phyloP scores from a whole-genome alignment of 2,113 vertebrate species.

The Delphinus delphis region DNA sequence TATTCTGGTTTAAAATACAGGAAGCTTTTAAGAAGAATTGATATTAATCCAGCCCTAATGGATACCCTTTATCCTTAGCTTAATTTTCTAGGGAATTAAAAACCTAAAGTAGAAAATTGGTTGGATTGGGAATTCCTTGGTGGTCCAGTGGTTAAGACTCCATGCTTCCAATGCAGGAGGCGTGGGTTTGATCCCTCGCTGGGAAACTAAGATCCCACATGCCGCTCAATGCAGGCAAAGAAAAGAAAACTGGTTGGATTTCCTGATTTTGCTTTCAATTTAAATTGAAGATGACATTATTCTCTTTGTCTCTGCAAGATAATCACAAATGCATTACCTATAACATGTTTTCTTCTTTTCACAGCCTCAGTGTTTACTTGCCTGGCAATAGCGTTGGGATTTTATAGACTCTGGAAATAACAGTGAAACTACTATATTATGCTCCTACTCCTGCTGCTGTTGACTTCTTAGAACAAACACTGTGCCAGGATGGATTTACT shows the following conservation, averaged over 20 bases:
- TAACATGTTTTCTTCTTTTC: conserved; percentile 21
- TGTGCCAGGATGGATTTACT: background rate
- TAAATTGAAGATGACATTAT: conserved; percentile 12
- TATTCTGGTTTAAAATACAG: background rate
- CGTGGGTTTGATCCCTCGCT: no score
- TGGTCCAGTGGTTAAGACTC: no score
- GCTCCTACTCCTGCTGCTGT: background rate
- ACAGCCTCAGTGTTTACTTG: conserved; percentile 94
- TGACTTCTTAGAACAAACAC: background rate
- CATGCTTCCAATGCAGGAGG: no score
- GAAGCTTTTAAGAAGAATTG: conserved; percentile 18
- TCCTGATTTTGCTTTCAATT: background rate
- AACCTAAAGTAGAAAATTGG: background rate
- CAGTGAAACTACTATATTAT: background rate
- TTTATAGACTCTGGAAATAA: conserved; percentile 94
- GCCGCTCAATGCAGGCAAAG: fast-evolving
- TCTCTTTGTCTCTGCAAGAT: conserved; percentile 22
- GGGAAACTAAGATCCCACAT: no score
- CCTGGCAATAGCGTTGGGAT: conserved; percentile 92
- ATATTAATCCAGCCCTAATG: background rate
- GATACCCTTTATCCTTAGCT: background rate
- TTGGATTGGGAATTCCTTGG: background rate
- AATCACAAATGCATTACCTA: background rate
- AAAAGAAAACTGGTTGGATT: conserved; percentile 15
- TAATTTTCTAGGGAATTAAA: conserved; percentile 48